A percentile compares a stretch with the other conserved stretches of the same genome.
Conservation (phyloP, 64 coral and sea anemone genomes). For the Pocillopora damicornis region DNA sequence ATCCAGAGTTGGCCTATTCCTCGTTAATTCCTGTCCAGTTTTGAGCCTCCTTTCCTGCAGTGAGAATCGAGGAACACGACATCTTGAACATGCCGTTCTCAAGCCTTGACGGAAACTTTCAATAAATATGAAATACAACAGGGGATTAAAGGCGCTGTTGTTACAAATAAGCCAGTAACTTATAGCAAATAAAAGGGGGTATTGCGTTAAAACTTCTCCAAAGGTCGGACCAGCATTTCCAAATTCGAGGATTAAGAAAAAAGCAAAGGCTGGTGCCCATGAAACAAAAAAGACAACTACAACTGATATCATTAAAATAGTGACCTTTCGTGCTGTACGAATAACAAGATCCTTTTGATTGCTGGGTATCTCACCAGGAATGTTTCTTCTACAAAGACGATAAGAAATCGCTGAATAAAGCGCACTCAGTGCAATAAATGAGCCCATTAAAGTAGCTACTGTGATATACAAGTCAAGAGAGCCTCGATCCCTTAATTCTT, state of each 20-base stretch:
- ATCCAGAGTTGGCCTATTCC: too few relatives aligned
- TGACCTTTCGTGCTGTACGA: constrained; percentile 23
- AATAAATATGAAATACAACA: constrained; percentile 8
- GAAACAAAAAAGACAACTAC: constrained; percentile 11
- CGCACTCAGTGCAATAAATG: background rate
- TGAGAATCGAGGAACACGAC: too few relatives aligned
- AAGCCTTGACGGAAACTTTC: background rate
- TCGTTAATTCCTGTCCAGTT: background rate
- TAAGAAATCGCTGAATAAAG: constrained; percentile 8
- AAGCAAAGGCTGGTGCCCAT: constrained; percentile 11
- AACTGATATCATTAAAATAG: constrained; percentile 18
- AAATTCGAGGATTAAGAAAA: background rate
- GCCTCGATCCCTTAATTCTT: background rate
- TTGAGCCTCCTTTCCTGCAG: background rate
- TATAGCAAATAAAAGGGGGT: background rate
- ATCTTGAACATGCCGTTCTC: background rate
- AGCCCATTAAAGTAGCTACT: background rate
- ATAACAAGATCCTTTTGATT: background rate
- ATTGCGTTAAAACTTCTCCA: background rate
- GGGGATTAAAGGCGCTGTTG: background rate
- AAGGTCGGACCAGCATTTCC: background rate
- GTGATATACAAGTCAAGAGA: background rate
- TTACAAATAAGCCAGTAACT: background rate
- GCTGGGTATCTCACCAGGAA: constrained; percentile 10
- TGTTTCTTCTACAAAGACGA: constrained; percentile 26